Evolutionary conservation across 2,888 invertebrate genomes (phyloP), one percentile per base, ranked within the genome.

Genomic region (Epistrophe grossulariae): DNA sequence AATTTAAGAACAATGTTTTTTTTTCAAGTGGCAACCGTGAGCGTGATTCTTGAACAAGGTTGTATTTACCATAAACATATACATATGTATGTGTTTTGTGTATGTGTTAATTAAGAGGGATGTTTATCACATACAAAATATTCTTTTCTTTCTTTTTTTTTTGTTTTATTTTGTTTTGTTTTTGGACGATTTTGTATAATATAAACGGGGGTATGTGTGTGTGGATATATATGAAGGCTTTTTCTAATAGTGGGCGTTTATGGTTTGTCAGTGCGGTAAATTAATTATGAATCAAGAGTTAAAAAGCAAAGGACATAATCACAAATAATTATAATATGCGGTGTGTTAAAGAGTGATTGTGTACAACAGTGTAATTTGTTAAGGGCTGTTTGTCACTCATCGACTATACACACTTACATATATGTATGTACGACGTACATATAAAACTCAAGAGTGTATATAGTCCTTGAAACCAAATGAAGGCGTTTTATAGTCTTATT

Each of bases 201-300:
- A 28, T 38, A 48, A 17, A 60, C 45, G 64, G 9, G n/a, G 52
- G 13, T 28, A 38, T 38, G 62, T 7, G 35, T 31, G 31, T 31
- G 7, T 24, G 31, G 50, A 9, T 48, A 38, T 17, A 24, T 11
- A 10, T 52, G 45, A 50, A 15, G 57, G 28, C 7, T 15, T 24
- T 24, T 24, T 31, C 84, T 81, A 85, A 85, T 78, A 68, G 84
- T 78, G 81, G 84, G 84, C 84, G 81, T 81, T 85, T 85, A 78
- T 57, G 81, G 81, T 78, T 81, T 81, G 85, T 81, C 81, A 85
- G 73, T 74, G 68, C 52, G 85, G 73, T 81, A 81, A 85, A 85
- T 81, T 78, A 85, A 85, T 85, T 85, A 85, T 85, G 80, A 81
- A 85, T 81, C 80, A 78, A 70, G 78, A 77, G 85, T 78, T 81